Conservation (phyloP, 2,113 vertebrate genomes). For the Rhagologus leucostigma region DNA sequence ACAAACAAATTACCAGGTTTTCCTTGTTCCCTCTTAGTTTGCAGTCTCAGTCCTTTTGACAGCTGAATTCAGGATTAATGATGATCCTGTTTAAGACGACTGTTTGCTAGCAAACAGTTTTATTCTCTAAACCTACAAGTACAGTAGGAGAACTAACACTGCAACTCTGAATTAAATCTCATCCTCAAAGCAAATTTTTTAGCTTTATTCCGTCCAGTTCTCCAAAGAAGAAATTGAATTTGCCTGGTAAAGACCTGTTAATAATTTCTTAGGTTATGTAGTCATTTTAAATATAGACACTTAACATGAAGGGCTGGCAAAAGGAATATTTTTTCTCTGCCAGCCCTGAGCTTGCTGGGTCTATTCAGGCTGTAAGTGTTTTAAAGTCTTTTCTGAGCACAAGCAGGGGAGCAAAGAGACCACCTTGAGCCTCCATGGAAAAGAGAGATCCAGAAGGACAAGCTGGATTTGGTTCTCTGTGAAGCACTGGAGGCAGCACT, state of each 20-base stretch:
- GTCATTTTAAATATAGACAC: conserved; percentile 7
- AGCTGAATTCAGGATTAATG: conserved; percentile 40
- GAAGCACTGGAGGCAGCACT: neutral
- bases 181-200: neutral
- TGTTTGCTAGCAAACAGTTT: conserved; percentile 6
- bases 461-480: neutral
- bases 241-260: neutral
- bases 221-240: neutral
- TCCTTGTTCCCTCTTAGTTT: conserved; percentile 23
- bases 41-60: conserved; percentile 6
- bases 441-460: neutral
- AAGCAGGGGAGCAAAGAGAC: neutral
- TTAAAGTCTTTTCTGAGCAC: neutral
- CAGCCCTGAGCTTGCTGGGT: neutral
- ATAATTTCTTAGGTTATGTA: conserved; percentile 12
- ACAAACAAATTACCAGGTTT: conserved; percentile 46
- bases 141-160: neutral
- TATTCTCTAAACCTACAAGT: neutral
- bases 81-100: conserved; percentile 4
- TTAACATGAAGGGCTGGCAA: neutral
- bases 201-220: neutral
- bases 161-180: conserved; percentile 15
- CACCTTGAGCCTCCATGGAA: neutral
- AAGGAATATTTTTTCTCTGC: neutral
- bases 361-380: neutral